Percentiles rank a stretch among this genome's conserved stretches.
Evolutionary conservation across 2,113 vertebrate genomes (phyloP).

Genomic region (Oplegnathus fasciatus): DNA sequence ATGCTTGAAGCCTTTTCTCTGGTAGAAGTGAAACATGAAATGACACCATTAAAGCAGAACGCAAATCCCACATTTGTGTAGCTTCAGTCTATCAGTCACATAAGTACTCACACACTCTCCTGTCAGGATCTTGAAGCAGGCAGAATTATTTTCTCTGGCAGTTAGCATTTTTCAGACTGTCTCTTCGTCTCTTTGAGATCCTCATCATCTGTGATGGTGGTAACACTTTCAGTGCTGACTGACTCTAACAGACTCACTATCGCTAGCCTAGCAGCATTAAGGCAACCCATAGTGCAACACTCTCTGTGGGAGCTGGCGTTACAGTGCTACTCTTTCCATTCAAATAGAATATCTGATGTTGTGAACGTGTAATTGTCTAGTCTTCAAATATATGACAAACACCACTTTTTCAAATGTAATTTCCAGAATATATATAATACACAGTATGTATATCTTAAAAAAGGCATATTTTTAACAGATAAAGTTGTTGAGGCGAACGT

Average conservation of each 20-base stretch:
- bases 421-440: background rate
- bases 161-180: slow-evolving; percentile 3
- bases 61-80: background rate
- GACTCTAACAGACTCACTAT: background rate
- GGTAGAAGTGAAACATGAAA: background rate
- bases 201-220: background rate
- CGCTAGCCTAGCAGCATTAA: background rate
- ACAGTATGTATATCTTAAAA: background rate
- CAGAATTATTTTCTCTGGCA: background rate
- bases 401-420: background rate
- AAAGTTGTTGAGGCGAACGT: background rate
- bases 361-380: no score
- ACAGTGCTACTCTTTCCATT: background rate
- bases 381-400: background rate
- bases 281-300: background rate
- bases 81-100: background rate
- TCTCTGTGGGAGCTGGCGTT: background rate
- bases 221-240: background rate
- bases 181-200: slow-evolving; percentile 15
- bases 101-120: background rate
- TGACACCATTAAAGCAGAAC: background rate
- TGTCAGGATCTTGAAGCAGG: slow-evolving; percentile 6
- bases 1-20: background rate
- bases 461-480: background rate
- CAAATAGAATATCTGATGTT: background rate